Percentiles rank a stretch among this genome's conserved stretches.
Evolutionary conservation across 2,113 vertebrate genomes (phyloP).

Genomic region (Indicator indicator): DNA sequence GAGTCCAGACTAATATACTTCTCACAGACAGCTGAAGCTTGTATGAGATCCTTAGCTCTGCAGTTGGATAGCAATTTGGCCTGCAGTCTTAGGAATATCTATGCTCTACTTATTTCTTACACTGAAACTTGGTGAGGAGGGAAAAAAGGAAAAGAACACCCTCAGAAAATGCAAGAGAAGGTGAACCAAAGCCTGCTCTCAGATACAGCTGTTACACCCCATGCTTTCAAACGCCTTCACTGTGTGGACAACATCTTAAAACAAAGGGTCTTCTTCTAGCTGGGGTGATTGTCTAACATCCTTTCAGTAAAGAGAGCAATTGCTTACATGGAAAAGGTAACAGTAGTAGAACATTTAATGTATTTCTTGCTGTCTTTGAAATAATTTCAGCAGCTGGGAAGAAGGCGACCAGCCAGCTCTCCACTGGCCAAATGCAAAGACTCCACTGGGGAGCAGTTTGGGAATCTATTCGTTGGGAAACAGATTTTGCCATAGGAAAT

Average conservation of each 20-base stretch:
- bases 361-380: constrained; percentile 1
- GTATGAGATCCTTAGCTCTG: not conserved
- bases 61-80: not conserved
- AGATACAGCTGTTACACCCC: not conserved
- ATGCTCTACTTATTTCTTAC: not conserved
- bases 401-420: not conserved
- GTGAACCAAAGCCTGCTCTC: not conserved
- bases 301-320: not conserved
- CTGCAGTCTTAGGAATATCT: not conserved
- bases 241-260: not conserved
- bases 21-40: not conserved
- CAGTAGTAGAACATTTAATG: not conserved
- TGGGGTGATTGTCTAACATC: not conserved
- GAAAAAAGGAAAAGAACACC: not conserved
- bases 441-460: not conserved
- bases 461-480: constrained; percentile 1
- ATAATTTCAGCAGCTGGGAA: not conserved
- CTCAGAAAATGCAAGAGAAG: not conserved
- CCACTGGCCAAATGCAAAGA: not conserved
- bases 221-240: not conserved
- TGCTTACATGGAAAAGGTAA: not conserved
- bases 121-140: not conserved
- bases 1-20: not conserved
- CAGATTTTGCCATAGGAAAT: constrained; percentile 40
- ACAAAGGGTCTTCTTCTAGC: not conserved